Evolutionary conservation across 1,140 invertebrate species (phyloP).

Genomic region (Micrasema minimum): DNA sequence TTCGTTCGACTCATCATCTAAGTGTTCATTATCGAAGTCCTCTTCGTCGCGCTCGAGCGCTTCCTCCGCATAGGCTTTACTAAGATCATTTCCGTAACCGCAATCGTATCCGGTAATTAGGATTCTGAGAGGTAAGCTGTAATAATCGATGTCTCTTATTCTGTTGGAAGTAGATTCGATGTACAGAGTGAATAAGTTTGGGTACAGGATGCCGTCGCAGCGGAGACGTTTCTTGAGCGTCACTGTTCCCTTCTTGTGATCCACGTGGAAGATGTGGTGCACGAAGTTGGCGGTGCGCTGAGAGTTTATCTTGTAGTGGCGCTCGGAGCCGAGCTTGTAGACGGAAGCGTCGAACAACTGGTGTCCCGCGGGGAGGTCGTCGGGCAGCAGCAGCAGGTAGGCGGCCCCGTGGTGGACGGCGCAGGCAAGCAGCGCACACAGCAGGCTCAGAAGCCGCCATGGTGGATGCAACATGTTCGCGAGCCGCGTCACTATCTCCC

Average conservation of each 20-base stretch:
- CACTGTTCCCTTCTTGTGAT: slow-evolving; percentile 79
- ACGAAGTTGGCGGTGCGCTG: slow-evolving; percentile 85
- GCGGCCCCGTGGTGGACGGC: slow-evolving; percentile 33
- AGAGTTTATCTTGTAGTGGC: slow-evolving; percentile 79
- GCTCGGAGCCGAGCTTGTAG: slow-evolving; percentile 77
- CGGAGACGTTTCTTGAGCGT: slow-evolving; percentile 76
- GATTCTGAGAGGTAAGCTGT: slow-evolving; percentile 81
- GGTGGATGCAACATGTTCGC: slow-evolving; percentile 40
- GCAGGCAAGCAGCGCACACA: slow-evolving; percentile 9
- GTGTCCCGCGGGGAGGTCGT: slow-evolving; percentile 73
- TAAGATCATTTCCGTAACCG: slow-evolving; percentile 57
- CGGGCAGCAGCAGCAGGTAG: slow-evolving; percentile 79
- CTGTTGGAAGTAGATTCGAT: slow-evolving; percentile 85
- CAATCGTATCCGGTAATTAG: slow-evolving; percentile 81
- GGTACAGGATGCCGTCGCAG: slow-evolving; percentile 84
- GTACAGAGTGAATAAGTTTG: slow-evolving; percentile 85
- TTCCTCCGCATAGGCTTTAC: slow-evolving; percentile 57
- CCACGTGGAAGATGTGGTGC: slow-evolving; percentile 78
- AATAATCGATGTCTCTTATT: slow-evolving; percentile 83
- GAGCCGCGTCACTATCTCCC: slow-evolving; percentile 45
- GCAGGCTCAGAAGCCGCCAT: neutral
- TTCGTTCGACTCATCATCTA: slow-evolving; percentile 63
- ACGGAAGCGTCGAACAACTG: slow-evolving; percentile 84
- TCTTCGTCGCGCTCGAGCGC: slow-evolving; percentile 40
- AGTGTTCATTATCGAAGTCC: slow-evolving; percentile 64